Base-by-base conservation (phyloP, 2,113 vertebrate species). In the Notiomystis cincta region DNA sequence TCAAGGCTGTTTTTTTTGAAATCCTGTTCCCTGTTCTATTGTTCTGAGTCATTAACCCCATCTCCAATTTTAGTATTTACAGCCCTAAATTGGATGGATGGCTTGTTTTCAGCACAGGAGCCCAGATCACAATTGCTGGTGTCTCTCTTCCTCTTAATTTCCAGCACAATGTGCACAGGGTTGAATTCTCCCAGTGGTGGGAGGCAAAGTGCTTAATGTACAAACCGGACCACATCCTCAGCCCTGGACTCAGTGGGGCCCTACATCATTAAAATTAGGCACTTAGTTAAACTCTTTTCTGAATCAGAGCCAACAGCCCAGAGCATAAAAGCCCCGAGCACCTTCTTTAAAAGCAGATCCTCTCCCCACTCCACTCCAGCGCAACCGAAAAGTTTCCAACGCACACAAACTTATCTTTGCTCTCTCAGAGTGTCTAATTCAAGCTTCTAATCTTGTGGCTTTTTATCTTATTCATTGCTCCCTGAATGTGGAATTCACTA, bases 391-490 rank as follows among this genome's bases (percentile, higher is more conserved):
- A 95, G 88, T 96, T 96, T 95, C 67, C 31, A 51, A 61, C 6
- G 0, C 47, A 51, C n/a, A 9, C 3, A 2, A 96, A 97, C 85
- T 96, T 97, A 91, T 90, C 95, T 94, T 72, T 62, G 37, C 76
- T 81, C 81, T 90, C 90, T 84, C 61, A 77, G 89, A 95, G 37
- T 87, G 92, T 62, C 96, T 90, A 94, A 94, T 96, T 93, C 90
- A 86, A 86, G 86, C 69, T 83, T 83, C 93, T 95, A 96, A 97
- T 96, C 96, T 90, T 84, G 60, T 3, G 14, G 28, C 64, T 90
- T 86, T 96, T 95, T 96, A 94, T 96, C 88, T 96, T 92, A 92
- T 78, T 93, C 90, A 86, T 37, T 95, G 88, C 86, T 95, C 88
- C 82, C 85, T 60, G 92, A 90, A 91, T 81, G 83, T 89, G 64